Evolutionary conservation across 30 jellyfish, hydroid and myxozoan genomes (phyloP), one percentile per base, ranked within the genome.

Genomic region (Sanderia malayensis): DNA sequence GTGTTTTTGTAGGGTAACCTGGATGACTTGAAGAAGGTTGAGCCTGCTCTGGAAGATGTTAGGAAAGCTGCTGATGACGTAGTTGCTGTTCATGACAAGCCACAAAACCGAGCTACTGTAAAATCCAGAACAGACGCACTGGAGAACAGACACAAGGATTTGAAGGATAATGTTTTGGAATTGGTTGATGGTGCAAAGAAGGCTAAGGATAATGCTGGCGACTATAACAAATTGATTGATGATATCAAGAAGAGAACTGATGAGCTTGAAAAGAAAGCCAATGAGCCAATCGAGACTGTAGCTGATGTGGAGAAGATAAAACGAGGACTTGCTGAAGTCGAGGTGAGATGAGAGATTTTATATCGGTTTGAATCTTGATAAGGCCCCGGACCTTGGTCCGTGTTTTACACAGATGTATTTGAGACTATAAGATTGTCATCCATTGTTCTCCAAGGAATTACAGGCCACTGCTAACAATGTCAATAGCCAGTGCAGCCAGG

Each of bases 221-320:
- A 49, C 4, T 49, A 49, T 49, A 49, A 49, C 18, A 18, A 49
- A 9, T 2, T 49, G 64, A 19, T 49, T 49, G 64, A 19, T 7
- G 64, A 49, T 4, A 49, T 49, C 27, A 19, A 49, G 27, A 49
- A 49, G 64, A 49, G 27, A 49, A 49, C 64, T 4, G 27, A 4
- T 4, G 64, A 19, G 61, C 95, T 37, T 49, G 64, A 49, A 49
- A 49, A 49, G 64, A 49, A 49, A 18, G 27, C 64, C 27, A 49
- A 19, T 4, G 64, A 19, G 61, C 95, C 82, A 2, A 73, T 79
- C 65, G 94, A 96, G 17, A 76, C 75, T 45, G 96, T 86, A 45
- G 91, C 99, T 22, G 89, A 89, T 65, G 84, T 95, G 9, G 95
- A 84, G 58, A 84, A 84, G 46, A 85, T 92, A 28, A 85, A 92